Evolutionary conservation across 2,797 vertebrate genomes (phyloP).

Genomic region (Antrozous pallidus): DNA sequence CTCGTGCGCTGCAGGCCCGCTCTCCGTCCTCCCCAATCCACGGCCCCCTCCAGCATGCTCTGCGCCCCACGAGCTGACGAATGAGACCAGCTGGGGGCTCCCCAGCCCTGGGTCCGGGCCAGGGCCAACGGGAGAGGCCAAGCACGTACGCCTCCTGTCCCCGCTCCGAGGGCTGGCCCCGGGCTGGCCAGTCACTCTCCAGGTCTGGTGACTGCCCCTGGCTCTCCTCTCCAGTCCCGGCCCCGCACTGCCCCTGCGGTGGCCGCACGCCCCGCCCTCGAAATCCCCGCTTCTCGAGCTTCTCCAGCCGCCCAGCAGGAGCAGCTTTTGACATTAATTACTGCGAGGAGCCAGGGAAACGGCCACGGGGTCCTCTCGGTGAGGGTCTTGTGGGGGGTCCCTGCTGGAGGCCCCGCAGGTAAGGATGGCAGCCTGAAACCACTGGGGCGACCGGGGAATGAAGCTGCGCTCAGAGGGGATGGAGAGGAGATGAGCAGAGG

Average conservation of each 20-base stretch:
- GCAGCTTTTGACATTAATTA: not conserved
- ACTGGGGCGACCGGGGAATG: not conserved
- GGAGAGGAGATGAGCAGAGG: not conserved
- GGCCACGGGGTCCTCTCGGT: constrained; percentile 50
- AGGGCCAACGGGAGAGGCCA: not conserved
- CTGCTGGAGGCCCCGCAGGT: not conserved
- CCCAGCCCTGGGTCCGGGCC: not conserved
- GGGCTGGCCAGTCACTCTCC: not conserved
- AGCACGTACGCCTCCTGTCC: not conserved
- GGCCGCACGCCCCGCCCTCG: too few relatives aligned
- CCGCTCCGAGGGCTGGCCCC: not conserved
- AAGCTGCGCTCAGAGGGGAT: not conserved
- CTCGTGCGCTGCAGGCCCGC: not conserved
- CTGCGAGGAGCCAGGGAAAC: constrained; percentile 17
- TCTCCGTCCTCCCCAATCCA: not conserved
- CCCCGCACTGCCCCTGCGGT: not conserved
- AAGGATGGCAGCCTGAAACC: not conserved
- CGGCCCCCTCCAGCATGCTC: not conserved
- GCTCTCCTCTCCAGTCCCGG: not conserved
- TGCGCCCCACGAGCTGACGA: not conserved
- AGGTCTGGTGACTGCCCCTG: not conserved
- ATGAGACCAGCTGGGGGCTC: not conserved
- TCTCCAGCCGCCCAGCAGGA: not conserved
- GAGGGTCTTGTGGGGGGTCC: not conserved
- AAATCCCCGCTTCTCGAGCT: not conserved